These are phyloP conservation scores for Malurus elegans DNA, from an alignment of 2,113 vertebrate species.

Conservation along the genomic window DNA sequence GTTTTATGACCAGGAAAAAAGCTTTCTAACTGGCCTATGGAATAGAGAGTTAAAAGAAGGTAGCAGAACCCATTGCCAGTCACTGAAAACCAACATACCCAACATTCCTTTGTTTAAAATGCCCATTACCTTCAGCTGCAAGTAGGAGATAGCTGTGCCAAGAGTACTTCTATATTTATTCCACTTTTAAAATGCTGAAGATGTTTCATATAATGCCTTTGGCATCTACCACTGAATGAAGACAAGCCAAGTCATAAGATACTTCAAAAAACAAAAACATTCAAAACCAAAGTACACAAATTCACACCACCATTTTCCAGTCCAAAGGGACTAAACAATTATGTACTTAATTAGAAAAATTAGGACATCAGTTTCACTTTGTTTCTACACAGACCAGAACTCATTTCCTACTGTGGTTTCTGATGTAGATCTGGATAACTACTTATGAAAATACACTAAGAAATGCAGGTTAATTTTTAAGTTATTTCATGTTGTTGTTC, in stretches of 20 bases:
- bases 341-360: slow-evolving; percentile 32
- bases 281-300: not conserved
- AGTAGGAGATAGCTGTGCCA: not conserved
- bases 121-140: not conserved
- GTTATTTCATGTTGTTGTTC: not conserved
- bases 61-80: not conserved
- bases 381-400: not conserved
- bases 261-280: not conserved
- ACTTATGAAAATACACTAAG: not conserved
- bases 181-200: not conserved
- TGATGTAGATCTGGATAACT: not conserved
- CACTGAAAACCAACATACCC: not conserved
- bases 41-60: not conserved
- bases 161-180: not conserved
- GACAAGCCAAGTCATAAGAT: not conserved
- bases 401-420: slow-evolving; percentile 1
- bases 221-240: not conserved
- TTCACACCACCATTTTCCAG: not conserved
- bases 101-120: not conserved
- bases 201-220: not conserved
- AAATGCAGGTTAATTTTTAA: not conserved
- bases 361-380: not conserved
- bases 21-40: not conserved
- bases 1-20: not conserved
- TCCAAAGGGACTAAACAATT: not conserved